A percentile compares a stretch with the other conserved stretches of the same genome.
Evolutionary conservation across 1,140 invertebrate genomes (phyloP).

Genomic region (Coelopa frigida): DNA sequence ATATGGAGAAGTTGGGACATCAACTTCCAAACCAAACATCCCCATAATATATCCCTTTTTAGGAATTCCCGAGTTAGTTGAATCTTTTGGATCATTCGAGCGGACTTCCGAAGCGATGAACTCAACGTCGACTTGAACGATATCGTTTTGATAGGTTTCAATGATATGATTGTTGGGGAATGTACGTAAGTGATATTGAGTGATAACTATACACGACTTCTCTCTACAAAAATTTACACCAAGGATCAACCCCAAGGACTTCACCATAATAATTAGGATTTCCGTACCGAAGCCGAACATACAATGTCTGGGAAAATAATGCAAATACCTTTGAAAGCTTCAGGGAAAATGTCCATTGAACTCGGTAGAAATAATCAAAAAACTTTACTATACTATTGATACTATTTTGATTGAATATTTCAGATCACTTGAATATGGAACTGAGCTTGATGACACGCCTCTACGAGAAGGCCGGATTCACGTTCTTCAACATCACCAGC

Average conservation of each 20-base stretch:
- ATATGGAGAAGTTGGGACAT: conserved; percentile 54
- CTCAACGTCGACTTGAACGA: conserved; percentile 56
- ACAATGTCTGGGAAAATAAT: conserved; percentile 59
- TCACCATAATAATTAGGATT: conserved; percentile 56
- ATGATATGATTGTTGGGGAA: conserved; percentile 50
- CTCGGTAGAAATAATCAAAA: conserved; percentile 46
- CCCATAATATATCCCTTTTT: not conserved
- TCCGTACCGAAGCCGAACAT: conserved; percentile 59
- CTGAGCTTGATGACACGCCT: conserved; percentile 53
- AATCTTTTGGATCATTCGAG: conserved; percentile 30
- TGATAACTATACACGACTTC: not conserved
- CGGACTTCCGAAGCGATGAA: conserved; percentile 47
- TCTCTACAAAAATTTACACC: not conserved
- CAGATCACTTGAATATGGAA: conserved; percentile 55
- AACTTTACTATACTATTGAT: not conserved
- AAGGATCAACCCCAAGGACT: conserved; percentile 46
- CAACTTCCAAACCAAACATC: no score
- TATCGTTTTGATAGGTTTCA: conserved; percentile 54
- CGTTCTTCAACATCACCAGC: conserved; percentile 56
- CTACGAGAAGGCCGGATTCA: conserved; percentile 52
- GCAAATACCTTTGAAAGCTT: conserved; percentile 57
- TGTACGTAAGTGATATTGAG: conserved; percentile 45
- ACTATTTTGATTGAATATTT: not conserved
- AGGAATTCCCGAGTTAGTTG: conserved; percentile 28
- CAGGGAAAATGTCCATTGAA: conserved; percentile 59